Percentiles rank a stretch among this genome's conserved stretches.
Conservation (phyloP, 2,113 vertebrate species). For the Ivindomyrus marchei region DNA sequence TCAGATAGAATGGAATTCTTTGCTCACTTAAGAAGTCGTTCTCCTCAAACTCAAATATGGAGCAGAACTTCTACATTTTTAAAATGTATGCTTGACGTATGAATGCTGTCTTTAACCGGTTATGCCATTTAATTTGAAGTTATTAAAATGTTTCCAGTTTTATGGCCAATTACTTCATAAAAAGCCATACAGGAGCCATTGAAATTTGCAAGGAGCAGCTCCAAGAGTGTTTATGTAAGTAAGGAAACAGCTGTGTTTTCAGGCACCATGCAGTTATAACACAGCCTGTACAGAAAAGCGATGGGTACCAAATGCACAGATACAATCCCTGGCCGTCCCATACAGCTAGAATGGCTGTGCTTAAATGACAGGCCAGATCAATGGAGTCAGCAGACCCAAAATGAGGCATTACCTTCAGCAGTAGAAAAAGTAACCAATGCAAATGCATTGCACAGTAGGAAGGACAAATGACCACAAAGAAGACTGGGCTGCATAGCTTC, state of each 20-base stretch:
- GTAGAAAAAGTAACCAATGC: not conserved
- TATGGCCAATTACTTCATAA: not conserved
- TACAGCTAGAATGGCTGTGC: not conserved
- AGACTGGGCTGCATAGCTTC: not conserved
- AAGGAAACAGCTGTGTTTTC: not conserved
- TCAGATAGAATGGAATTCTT: not conserved
- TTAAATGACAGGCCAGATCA: not conserved
- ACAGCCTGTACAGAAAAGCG: not conserved
- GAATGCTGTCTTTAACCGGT: not conserved
- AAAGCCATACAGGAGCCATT: not conserved
- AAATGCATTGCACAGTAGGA: not conserved
- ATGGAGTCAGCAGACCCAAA: not conserved
- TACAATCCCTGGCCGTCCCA: not conserved
- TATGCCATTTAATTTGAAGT: not conserved
- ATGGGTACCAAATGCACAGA: not conserved
- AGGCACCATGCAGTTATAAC: not conserved
- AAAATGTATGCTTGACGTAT: not conserved
- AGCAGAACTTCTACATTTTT: not conserved
- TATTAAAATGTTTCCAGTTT: not conserved
- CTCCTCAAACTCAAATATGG: not conserved
- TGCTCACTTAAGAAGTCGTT: not conserved
- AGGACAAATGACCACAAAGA: not conserved
- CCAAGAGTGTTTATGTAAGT: not conserved
- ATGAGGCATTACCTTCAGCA: not conserved
- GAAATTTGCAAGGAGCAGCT: not conserved